Evolutionary conservation across 2,113 vertebrate species (phyloP).

Genomic region (Platycercus adscitus): DNA sequence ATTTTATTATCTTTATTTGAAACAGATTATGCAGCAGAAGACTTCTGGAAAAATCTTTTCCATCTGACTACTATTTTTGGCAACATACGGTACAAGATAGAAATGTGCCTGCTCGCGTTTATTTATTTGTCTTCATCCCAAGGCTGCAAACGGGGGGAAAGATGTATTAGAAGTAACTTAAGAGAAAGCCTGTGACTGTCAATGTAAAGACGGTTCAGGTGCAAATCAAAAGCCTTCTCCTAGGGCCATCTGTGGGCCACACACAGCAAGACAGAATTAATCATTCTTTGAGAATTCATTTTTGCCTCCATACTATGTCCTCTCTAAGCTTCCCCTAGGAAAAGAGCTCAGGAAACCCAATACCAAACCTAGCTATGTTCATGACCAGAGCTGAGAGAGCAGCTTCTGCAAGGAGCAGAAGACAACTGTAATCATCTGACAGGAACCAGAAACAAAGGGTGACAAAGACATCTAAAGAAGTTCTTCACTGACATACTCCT

Average conservation of each 20-base stretch:
- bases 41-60: conserved; percentile 73
- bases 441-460: not conserved
- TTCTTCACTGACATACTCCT: not conserved
- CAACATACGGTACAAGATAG: conserved; percentile 31
- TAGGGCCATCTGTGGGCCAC: not conserved
- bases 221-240: not conserved
- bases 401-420: not conserved
- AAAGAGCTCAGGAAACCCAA: not conserved
- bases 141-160: not conserved
- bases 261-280: not conserved
- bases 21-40: conserved; percentile 70
- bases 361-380: not conserved
- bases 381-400: not conserved
- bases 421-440: not conserved
- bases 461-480: not conserved
- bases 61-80: conserved; percentile 72
- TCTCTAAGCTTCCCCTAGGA: not conserved
- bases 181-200: not conserved
- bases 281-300: not conserved
- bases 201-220: not conserved
- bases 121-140: conserved; percentile 51
- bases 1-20: conserved; percentile 77
- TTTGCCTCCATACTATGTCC: not conserved
- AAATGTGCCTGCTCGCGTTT: not conserved
- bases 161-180: not conserved